A percentile compares a stretch with the other conserved stretches of the same genome.
These are phyloP conservation scores for Tridacna crocea DNA, from an alignment of 2,888 invertebrate species.

Conservation along the genomic window DNA sequence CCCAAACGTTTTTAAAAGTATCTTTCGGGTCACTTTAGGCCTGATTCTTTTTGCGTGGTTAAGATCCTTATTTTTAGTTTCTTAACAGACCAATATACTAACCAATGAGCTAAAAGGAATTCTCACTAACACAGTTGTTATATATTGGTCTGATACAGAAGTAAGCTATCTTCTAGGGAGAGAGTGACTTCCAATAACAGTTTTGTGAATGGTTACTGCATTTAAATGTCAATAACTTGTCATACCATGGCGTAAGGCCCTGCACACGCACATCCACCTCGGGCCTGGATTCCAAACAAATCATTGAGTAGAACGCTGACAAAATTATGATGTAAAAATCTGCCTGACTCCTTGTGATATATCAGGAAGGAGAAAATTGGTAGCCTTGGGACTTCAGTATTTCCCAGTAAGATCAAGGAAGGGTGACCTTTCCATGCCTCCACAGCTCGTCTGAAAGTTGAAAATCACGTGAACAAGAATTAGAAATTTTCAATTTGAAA, in stretches of 20 bases:
- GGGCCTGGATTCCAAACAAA: slow-evolving; percentile 94
- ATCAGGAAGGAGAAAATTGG: slow-evolving; percentile 95
- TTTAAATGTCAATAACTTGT: not conserved
- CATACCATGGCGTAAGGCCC: slow-evolving; percentile 89
- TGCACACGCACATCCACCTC: slow-evolving; percentile 88
- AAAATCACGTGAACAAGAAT: not conserved
- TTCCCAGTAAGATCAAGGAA: slow-evolving; percentile 89
- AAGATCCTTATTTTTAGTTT: too few relatives aligned
- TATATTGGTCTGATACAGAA: too few relatives aligned
- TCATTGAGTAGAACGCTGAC: slow-evolving; percentile 94
- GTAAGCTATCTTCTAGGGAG: too few relatives aligned
- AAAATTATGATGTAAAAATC: slow-evolving; percentile 95
- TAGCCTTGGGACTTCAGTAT: slow-evolving; percentile 85
- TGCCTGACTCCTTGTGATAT: slow-evolving; percentile 89
- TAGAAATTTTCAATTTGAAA: not conserved
- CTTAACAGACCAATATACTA: too few relatives aligned
- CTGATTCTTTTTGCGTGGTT: too few relatives aligned
- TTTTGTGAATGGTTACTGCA: too few relatives aligned
- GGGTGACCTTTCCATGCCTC: slow-evolving; percentile 87
- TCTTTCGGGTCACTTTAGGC: too few relatives aligned
- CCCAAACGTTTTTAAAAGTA: too few relatives aligned
- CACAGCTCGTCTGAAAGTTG: slow-evolving; percentile 66
- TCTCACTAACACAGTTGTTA: too few relatives aligned
- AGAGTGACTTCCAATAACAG: too few relatives aligned
- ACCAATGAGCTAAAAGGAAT: too few relatives aligned